Evolutionary conservation across 2,888 invertebrate species (phyloP), one percentile per base, ranked within the genome.

Genomic region (Oscheius sp.): DNA sequence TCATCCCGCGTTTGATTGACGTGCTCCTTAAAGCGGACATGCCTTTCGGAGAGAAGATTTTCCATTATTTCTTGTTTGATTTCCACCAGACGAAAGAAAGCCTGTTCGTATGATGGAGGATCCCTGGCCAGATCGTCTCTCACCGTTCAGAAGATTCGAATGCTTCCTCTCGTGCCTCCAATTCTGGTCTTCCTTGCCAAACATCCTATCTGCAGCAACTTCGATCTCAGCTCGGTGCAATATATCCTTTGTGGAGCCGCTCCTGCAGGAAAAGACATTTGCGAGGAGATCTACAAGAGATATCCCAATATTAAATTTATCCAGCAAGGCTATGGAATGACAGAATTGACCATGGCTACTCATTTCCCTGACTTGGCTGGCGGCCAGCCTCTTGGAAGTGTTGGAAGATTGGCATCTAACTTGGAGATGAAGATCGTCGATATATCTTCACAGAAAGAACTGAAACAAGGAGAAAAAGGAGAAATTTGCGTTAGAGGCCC

Each of bases 21-120:
- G 88, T 93, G 92, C 71, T 92, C 91, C 37, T 91, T 90, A 66
- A 96, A 91, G 84, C 92, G 91, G 0, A 91, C 92, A 87, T 96
- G 94, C 74, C 94, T 93, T 0, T 94, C 93, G 45, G 94, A 89
- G 8, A 94, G 89, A 57, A 94, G 84, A 50, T 70, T 73, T 5
- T 76, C 74, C 23, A 76, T 57, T 27, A 82, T 75, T 48, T 71
- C 68, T 78, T 93, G 91, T 88, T 94, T 95, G n/a, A 97, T 92
- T 89, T 96, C 96, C 81, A 91, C 91, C 63, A 97, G 88, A 37
- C 96, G 89, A 63, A 65, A 64, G 50, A 83, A 80, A 8, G 74
- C 75, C 45, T 74, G 72, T 17, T 74, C 71, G 55, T 92, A 95
- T 85, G 91, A 91, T 0, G 95, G 95, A 3, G 96, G 96, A 84